phyloP scores from a whole-genome alignment of 2,113 vertebrate genomes.

The Cryptotis parvus region DNA sequence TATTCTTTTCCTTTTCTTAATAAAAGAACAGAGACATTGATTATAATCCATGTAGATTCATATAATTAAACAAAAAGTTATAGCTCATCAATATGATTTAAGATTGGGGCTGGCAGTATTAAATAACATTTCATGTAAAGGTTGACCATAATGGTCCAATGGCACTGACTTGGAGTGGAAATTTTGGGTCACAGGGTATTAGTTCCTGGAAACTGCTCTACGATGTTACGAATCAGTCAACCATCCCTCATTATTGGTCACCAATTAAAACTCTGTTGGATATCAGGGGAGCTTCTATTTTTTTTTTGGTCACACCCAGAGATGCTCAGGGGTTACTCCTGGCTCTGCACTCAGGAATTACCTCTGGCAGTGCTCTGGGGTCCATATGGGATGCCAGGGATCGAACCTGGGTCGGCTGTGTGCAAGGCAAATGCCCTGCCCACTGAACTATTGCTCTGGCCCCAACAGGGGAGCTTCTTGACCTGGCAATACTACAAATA shows the following conservation, averaged over 20 bases:
- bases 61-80: conserved; percentile 48
- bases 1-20: conserved; percentile 40
- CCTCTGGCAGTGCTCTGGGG: too few species aligned
- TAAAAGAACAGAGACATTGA: conserved; percentile 50
- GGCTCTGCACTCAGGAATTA: too few species aligned
- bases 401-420: too few species aligned
- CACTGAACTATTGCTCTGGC: too few species aligned
- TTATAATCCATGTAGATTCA: conserved; percentile 27
- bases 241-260: background rate
- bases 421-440: too few species aligned
- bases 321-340: too few species aligned
- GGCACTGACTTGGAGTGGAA: background rate
- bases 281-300: background rate
- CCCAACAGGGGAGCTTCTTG: background rate
- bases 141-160: background rate
- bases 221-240: background rate
- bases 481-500: background rate
- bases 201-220: background rate
- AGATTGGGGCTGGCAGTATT: background rate
- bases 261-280: background rate
- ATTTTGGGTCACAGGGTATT: background rate
- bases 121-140: background rate
- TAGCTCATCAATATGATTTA: background rate
- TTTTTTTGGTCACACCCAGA: too few species aligned
- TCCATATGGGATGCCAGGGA: too few species aligned